phyloP scores from a whole-genome alignment of 2,888 invertebrate genomes.

The Fissipunctia ypsillon region DNA sequence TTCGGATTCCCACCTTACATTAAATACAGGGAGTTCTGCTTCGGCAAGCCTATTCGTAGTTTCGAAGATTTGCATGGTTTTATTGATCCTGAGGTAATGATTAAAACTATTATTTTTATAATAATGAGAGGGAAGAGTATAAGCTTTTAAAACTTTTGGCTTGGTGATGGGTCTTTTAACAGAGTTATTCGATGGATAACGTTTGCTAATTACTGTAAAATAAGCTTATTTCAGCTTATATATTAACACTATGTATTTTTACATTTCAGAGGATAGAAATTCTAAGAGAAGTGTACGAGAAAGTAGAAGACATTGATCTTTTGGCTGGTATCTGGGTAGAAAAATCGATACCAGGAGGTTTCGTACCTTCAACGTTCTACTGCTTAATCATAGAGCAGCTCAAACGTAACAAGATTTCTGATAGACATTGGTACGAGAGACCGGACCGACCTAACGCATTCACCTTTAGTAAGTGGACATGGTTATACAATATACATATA shows the following conservation, averaged over 20 bases:
- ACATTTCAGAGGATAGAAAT: conserved; percentile 76
- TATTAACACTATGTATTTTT: neutral
- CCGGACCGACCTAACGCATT: conserved; percentile 76
- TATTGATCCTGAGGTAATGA: conserved; percentile 75
- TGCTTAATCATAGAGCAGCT: conserved; percentile 96
- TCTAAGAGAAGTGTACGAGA: conserved; percentile 76
- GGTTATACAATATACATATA: too few species aligned
- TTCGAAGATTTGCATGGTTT: conserved; percentile 68
- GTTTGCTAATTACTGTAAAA: too few species aligned
- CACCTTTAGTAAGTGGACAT: conserved; percentile 71
- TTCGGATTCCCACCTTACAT: conserved; percentile 96
- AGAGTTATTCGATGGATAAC: neutral
- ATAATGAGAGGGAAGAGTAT: neutral
- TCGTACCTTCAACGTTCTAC: conserved; percentile 96
- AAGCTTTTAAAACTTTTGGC: too few species aligned
- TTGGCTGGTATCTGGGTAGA: conserved; percentile 97
- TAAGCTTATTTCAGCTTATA: neutral
- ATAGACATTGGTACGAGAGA: conserved; percentile 94
- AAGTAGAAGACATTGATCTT: conserved; percentile 96
- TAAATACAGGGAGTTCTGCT: conserved; percentile 95
- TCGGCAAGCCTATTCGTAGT: conserved; percentile 92
- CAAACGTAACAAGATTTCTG: conserved; percentile 94
- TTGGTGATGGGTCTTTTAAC: neutral
- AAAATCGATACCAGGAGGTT: conserved; percentile 93
- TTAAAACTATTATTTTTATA: neutral